Evolutionary conservation across 2,797 vertebrate genomes (phyloP).

Genomic region (Alectoris magna): DNA sequence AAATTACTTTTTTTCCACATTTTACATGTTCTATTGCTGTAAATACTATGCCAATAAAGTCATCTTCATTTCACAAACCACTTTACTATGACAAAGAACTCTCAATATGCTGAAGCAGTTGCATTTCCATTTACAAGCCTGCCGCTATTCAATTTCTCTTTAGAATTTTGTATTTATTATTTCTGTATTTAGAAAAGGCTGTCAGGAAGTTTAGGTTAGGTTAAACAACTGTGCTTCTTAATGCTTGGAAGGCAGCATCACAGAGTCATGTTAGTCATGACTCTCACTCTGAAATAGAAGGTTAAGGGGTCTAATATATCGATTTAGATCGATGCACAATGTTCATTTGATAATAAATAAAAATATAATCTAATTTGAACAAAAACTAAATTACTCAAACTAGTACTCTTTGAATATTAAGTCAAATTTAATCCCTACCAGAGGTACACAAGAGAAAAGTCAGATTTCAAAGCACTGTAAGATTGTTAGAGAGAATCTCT

Average conservation of each 20-base stretch:
- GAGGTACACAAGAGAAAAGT: neutral
- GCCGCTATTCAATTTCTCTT: neutral
- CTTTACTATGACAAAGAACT: neutral
- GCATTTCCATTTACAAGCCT: neutral
- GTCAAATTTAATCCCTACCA: neutral
- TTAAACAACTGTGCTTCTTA: neutral
- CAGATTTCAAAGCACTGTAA: neutral
- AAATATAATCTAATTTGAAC: neutral
- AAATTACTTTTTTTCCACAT: neutral
- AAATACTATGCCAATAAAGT: neutral
- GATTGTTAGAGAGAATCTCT: neutral
- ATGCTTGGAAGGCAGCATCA: neutral
- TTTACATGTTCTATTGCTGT: neutral
- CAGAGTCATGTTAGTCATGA: neutral
- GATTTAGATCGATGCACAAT: neutral
- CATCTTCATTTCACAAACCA: neutral
- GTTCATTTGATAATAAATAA: neutral
- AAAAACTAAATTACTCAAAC: neutral
- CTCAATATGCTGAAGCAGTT: neutral
- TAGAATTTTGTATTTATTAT: no score
- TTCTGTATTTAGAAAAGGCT: neutral
- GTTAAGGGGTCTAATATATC: neutral
- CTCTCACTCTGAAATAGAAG: neutral
- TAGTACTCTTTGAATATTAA: neutral
- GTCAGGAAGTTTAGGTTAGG: neutral